A percentile compares a stretch with the other conserved stretches of the same genome.
These are phyloP conservation scores for Stenodema calcarata DNA, from an alignment of 2,888 invertebrate genomes.

Conservation along the genomic window DNA sequence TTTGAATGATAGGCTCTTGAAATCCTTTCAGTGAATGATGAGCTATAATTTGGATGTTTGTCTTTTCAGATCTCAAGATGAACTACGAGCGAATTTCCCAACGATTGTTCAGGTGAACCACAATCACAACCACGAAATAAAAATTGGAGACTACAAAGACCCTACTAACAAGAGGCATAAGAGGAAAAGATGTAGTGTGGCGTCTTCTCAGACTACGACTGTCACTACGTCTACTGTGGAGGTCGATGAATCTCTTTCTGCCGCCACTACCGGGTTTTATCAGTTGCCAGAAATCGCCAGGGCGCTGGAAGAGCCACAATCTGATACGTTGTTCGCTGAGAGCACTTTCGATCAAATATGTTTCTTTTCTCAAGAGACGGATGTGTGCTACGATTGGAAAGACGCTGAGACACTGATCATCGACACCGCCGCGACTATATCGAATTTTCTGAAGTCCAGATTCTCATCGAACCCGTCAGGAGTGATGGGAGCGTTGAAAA, in stretches of 20 bases:
- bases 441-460: neutral
- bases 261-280: neutral
- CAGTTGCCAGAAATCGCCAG: neutral
- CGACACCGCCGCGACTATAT: neutral
- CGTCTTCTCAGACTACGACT: neutral
- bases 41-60: too few relatives aligned
- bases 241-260: neutral
- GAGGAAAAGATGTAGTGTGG: neutral
- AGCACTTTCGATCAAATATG: neutral
- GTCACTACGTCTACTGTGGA: neutral
- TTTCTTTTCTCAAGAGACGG: neutral
- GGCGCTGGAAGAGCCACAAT: neutral
- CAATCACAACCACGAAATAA: neutral
- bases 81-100: neutral
- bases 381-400: neutral
- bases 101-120: neutral
- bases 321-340: neutral
- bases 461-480: neutral
- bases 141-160: neutral
- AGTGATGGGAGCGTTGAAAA: neutral
- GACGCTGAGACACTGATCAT: neutral
- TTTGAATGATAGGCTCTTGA: too few relatives aligned
- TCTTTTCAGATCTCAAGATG: neutral
- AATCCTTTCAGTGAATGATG: too few relatives aligned
- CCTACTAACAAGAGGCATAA: neutral